These are phyloP conservation scores for Eupithecia tripunctaria DNA, from an alignment of 2,888 invertebrate genomes.

Conservation along the genomic window DNA sequence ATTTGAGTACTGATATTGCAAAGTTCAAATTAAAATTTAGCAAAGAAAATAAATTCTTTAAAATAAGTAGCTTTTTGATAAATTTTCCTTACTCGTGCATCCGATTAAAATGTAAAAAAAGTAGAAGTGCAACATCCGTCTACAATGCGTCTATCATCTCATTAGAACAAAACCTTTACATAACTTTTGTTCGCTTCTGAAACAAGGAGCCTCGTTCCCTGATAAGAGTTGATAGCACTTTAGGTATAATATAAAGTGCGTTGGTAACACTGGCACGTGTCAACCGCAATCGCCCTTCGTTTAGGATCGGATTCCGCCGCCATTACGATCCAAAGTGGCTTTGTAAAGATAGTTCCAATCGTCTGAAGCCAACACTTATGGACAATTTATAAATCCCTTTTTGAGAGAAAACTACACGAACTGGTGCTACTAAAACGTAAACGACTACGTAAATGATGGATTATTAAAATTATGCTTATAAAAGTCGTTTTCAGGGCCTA, in stretches of 20 bases:
- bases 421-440: neutral
- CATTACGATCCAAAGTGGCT: constrained; percentile 50
- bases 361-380: constrained; percentile 48
- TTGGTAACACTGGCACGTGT: constrained; percentile 54
- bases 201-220: neutral
- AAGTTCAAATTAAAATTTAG: neutral
- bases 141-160: neutral
- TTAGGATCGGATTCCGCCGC: constrained; percentile 51
- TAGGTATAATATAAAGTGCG: constrained; percentile 9
- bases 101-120: too few species aligned
- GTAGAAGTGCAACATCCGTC: neutral
- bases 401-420: neutral
- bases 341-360: constrained; percentile 44
- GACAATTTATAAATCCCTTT: constrained; percentile 20
- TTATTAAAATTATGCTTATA: neutral
- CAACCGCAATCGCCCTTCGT: constrained; percentile 46
- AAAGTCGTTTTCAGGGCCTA: neutral
- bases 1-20: neutral
- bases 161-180: neutral
- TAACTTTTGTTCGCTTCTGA: neutral
- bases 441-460: neutral
- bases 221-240: neutral
- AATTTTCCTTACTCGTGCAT: neutral
- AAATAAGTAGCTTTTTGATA: neutral
- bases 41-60: neutral